Conservation (phyloP, 2,113 vertebrate species). For the Lepisosteus oculatus region DNA sequence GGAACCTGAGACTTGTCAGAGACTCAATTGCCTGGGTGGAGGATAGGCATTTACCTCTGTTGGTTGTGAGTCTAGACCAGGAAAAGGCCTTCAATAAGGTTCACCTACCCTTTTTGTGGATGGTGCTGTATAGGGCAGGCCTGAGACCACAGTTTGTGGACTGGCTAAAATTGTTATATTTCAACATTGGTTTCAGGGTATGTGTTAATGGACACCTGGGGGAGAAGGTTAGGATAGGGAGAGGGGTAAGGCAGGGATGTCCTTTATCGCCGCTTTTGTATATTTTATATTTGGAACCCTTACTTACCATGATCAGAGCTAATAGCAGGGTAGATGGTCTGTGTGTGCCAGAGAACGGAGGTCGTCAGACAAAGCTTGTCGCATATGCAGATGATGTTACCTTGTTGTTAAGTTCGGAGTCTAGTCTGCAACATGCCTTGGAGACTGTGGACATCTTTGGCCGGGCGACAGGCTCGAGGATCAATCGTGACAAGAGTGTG, state of each 20-base stretch:
- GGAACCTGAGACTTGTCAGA: background rate
- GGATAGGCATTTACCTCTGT: background rate
- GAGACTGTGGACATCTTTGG: no score
- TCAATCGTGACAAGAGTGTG: no score
- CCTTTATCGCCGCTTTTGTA: conserved; percentile 11
- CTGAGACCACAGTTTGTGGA: background rate
- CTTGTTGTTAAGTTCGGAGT: no score
- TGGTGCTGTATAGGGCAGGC: background rate
- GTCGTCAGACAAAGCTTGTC: background rate
- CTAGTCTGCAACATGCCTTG: no score
- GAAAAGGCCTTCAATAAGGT: conserved; percentile 22
- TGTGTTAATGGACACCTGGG: background rate
- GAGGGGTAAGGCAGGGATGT: conserved; percentile 7
- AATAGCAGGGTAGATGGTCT: background rate
- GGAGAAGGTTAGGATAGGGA: background rate
- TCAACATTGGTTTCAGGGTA: background rate
- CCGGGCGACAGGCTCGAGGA: no score
- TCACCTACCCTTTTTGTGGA: background rate
- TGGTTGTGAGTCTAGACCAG: conserved; percentile 16
- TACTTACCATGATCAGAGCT: no score
- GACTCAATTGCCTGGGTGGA: background rate
- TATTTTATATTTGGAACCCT: background rate
- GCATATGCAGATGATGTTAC: no score
- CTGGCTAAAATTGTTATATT: conserved; percentile 7
- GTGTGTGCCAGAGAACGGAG: background rate